Evolutionary conservation across 2,797 vertebrate genomes (phyloP).

Genomic region (Hapalemur alaotrensis): DNA sequence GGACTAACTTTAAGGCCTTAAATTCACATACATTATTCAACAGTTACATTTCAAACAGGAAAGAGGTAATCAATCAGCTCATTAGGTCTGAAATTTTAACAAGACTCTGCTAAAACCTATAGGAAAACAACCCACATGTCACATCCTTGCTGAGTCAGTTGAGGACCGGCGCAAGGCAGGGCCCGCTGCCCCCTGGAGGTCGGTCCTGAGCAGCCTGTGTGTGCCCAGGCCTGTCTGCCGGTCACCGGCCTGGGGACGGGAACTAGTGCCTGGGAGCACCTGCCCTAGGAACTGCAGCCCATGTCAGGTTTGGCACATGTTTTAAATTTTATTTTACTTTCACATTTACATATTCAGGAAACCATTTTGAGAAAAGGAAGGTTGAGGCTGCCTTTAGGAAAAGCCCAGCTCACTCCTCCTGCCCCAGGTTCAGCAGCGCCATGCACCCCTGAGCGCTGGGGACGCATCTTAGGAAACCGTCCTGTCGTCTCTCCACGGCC

Average conservation of each 20-base stretch:
- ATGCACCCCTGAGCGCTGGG: not conserved
- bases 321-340: conserved; percentile 63
- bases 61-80: conserved; percentile 72
- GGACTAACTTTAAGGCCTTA: conserved; percentile 82
- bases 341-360: conserved; percentile 69
- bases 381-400: not conserved
- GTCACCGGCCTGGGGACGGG: not conserved
- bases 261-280: not conserved
- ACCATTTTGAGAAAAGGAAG: not conserved
- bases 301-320: conserved; percentile 73
- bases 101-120: conserved; percentile 60
- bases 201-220: not conserved
- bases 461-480: not conserved
- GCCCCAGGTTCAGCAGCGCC: not conserved
- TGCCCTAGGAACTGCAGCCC: conserved; percentile 36
- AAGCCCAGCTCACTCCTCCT: not conserved
- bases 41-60: conserved; percentile 77
- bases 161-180: conserved; percentile 37
- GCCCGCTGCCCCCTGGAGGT: not conserved
- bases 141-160: conserved; percentile 27
- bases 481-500: rapidly evolving
- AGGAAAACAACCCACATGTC: conserved; percentile 73
- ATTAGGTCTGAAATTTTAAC: conserved; percentile 73
- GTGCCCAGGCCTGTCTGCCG: not conserved
- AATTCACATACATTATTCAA: conserved; percentile 75